Conservation (phyloP, 2,888 invertebrate species). For the Copidosoma aretas region DNA sequence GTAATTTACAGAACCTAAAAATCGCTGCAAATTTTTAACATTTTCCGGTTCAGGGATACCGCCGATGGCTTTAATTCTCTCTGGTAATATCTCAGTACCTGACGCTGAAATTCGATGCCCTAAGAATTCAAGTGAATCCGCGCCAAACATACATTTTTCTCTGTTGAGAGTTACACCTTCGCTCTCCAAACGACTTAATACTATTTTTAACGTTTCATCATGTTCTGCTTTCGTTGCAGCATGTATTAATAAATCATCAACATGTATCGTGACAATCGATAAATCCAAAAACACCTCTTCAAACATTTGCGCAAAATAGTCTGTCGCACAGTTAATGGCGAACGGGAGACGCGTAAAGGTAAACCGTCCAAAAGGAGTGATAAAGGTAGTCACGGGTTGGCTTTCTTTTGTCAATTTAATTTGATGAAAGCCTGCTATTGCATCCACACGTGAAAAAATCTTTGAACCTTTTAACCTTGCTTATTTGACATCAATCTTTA, state of each 20-base stretch:
- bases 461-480: conserved; percentile 43
- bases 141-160: conserved; percentile 49
- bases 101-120: conserved; percentile 46
- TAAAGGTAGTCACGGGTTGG: conserved; percentile 41
- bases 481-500: conserved; percentile 34
- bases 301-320: conserved; percentile 36
- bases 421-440: conserved; percentile 42
- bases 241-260: conserved; percentile 42
- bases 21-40: conserved; percentile 43
- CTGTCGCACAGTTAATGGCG: conserved; percentile 43
- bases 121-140: conserved; percentile 44
- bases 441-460: conserved; percentile 46
- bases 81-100: conserved; percentile 41
- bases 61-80: conserved; percentile 44
- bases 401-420: conserved; percentile 37
- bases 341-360: conserved; percentile 41
- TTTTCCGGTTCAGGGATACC: conserved; percentile 41
- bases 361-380: conserved; percentile 43
- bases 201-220: conserved; percentile 41
- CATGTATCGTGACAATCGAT: conserved; percentile 34
- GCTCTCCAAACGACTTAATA: conserved; percentile 42
- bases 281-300: conserved; percentile 33
- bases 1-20: conserved; percentile 49
- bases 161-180: conserved; percentile 46
- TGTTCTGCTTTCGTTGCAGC: conserved; percentile 43